phyloP scores from a whole-genome alignment of 1,140 invertebrate genomes.

The Octopus sinensis region DNA sequence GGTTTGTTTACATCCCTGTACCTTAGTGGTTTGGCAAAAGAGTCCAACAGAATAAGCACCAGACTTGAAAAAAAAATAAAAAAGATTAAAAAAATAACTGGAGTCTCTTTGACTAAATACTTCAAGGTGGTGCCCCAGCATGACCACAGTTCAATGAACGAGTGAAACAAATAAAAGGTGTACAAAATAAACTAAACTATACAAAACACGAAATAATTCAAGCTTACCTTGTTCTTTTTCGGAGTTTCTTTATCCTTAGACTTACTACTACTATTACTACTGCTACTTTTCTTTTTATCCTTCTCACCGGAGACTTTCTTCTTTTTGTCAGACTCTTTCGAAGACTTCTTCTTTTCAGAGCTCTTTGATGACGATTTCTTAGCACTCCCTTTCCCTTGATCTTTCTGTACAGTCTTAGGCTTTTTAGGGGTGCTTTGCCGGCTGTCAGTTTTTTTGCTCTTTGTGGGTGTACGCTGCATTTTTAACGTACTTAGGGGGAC shows the following conservation, averaged over 20 bases:
- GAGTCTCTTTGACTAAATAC: no score
- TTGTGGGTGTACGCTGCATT: background rate
- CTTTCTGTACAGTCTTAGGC: background rate
- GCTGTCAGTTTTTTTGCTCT: background rate
- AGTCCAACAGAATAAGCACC: no score
- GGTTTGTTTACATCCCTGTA: no score
- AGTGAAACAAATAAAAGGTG: no score
- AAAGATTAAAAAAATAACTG: no score
- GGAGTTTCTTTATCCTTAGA: constrained; percentile 26
- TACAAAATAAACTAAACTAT: no score
- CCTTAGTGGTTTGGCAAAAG: no score
- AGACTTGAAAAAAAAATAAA: no score
- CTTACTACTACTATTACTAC: constrained; percentile 23
- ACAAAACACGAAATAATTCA: background rate
- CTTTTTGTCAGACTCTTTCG: constrained; percentile 23
- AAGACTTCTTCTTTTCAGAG: background rate
- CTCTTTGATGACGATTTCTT: background rate
- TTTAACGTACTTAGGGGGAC: constrained; percentile 1
- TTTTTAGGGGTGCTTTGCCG: constrained; percentile 1
- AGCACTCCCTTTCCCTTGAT: background rate
- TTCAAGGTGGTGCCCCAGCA: no score
- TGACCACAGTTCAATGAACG: no score
- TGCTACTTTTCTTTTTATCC: constrained; percentile 15
- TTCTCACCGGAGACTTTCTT: constrained; percentile 31
- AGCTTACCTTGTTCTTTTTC: constrained; percentile 22